These are phyloP conservation scores for Biston betularia DNA, from an alignment of 2,888 invertebrate species.

Conservation along the genomic window DNA sequence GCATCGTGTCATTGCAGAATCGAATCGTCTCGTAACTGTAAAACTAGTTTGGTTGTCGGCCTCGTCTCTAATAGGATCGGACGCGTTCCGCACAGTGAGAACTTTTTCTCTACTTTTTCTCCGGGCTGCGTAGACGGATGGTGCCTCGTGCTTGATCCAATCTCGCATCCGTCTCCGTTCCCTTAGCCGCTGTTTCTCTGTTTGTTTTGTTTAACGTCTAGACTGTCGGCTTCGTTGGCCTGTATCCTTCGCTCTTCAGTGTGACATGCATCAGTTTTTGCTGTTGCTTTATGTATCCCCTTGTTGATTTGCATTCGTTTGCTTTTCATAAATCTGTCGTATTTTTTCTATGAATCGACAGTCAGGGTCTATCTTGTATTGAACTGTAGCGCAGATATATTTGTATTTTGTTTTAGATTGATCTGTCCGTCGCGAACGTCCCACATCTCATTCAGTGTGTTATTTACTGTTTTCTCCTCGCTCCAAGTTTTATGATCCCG, in stretches of 20 bases:
- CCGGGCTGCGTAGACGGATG: slow-evolving; percentile 52
- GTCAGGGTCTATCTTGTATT: slow-evolving; percentile 12
- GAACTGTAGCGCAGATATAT: slow-evolving; percentile 9
- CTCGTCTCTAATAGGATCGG: slow-evolving; percentile 75
- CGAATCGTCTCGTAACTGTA: slow-evolving; percentile 78
- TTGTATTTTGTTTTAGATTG: slow-evolving; percentile 26
- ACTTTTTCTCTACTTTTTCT: slow-evolving; percentile 71
- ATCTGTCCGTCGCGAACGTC: slow-evolving; percentile 24
- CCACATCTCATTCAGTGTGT: slow-evolving; percentile 32
- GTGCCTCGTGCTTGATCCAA: slow-evolving; percentile 47
- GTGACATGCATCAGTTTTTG: slow-evolving; percentile 32
- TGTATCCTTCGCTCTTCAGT: slow-evolving; percentile 27
- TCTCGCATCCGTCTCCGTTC: slow-evolving; percentile 52
- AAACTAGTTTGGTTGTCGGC: slow-evolving; percentile 77
- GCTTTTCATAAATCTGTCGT: slow-evolving; percentile 27
- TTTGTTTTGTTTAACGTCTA: slow-evolving; percentile 40
- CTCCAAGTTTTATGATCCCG: slow-evolving; percentile 32
- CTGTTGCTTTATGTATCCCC: slow-evolving; percentile 31
- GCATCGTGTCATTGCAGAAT: slow-evolving; percentile 74
- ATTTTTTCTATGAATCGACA: slow-evolving; percentile 13
- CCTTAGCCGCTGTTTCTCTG: slow-evolving; percentile 45
- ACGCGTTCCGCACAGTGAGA: slow-evolving; percentile 61
- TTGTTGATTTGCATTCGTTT: slow-evolving; percentile 27
- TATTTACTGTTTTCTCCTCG: slow-evolving; percentile 33
- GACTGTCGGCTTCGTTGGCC: slow-evolving; percentile 44